A percentile compares a stretch with the other conserved stretches of the same genome.
Evolutionary conservation across 1,140 invertebrate genomes (phyloP).

Genomic region (Phenacoccus solenopsis): DNA sequence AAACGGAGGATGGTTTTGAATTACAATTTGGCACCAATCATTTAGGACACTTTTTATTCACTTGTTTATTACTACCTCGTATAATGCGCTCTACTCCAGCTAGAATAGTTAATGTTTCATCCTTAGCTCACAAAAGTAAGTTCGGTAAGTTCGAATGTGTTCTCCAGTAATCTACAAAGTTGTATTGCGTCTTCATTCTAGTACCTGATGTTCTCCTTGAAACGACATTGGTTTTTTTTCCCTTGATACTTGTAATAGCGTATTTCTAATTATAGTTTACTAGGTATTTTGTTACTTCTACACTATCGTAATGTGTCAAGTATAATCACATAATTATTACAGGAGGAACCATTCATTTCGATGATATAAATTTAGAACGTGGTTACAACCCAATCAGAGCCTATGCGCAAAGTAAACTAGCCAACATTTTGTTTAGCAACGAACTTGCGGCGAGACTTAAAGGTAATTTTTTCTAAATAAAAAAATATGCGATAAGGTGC

Average conservation of each 20-base stretch:
- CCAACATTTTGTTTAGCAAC: conserved; percentile 56
- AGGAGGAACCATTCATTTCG: conserved; percentile 50
- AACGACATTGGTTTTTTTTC: too few species aligned
- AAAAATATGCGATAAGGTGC: too few species aligned
- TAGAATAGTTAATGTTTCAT: conserved; percentile 56
- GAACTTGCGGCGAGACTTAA: conserved; percentile 45
- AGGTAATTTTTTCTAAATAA: too few species aligned
- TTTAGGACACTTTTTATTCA: conserved; percentile 73
- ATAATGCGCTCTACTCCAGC: conserved; percentile 43
- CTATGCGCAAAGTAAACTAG: conserved; percentile 60
- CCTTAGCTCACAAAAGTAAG: conserved; percentile 44
- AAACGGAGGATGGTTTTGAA: conserved; percentile 51
- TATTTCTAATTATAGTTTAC: too few species aligned
- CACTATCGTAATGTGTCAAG: too few species aligned
- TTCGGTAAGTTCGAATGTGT: too few species aligned
- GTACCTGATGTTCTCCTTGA: too few species aligned
- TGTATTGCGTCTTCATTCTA: too few species aligned
- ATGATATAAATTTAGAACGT: conserved; percentile 52
- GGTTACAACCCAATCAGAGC: conserved; percentile 43
- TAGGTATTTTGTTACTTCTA: too few species aligned
- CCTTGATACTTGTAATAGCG: too few species aligned
- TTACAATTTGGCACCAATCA: conserved; percentile 64
- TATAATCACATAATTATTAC: too few species aligned
- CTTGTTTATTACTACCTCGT: conserved; percentile 55
- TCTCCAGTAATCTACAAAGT: too few species aligned